Conservation (phyloP, 1,140 invertebrate species). For the Mactra quadrangularis region DNA sequence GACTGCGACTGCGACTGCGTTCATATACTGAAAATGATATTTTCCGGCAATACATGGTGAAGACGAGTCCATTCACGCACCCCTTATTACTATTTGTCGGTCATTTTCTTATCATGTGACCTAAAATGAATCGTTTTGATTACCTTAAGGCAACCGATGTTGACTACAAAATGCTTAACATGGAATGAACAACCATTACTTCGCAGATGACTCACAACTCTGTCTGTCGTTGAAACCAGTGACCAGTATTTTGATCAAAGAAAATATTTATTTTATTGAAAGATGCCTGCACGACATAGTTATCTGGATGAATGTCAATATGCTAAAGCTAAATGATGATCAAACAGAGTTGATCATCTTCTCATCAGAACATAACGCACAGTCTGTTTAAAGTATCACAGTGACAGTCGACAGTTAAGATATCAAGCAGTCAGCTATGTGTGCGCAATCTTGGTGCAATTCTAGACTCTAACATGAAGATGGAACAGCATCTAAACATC, state of each 20-base stretch:
- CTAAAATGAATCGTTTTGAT: no score
- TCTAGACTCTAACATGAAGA: constrained; percentile 37
- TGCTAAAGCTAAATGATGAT: constrained; percentile 44
- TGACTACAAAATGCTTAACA: no score
- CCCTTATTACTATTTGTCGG: no score
- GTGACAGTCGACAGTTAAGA: constrained; percentile 18
- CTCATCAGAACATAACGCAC: constrained; percentile 26
- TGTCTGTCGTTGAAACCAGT: constrained; percentile 42
- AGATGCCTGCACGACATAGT: constrained; percentile 33
- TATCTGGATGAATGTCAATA: constrained; percentile 44
- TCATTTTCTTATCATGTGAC: no score
- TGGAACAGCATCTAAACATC: constrained; percentile 50
- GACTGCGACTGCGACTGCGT: no score
- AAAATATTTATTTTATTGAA: constrained; percentile 36
- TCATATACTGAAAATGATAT: no score
- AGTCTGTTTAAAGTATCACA: constrained; percentile 21
- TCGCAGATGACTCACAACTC: constrained; percentile 26
- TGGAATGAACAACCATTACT: constrained; percentile 46
- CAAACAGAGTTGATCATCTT: constrained; percentile 49
- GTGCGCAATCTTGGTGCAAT: constrained; percentile 41
- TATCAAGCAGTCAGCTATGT: constrained; percentile 30
- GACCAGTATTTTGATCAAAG: not conserved
- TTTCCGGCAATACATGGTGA: no score
- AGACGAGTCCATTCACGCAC: no score
- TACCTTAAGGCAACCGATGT: no score